Evolutionary conservation across 2,888 invertebrate species (phyloP), one percentile per base, ranked within the genome.

Genomic region (Troglohyphantes excavatus): DNA sequence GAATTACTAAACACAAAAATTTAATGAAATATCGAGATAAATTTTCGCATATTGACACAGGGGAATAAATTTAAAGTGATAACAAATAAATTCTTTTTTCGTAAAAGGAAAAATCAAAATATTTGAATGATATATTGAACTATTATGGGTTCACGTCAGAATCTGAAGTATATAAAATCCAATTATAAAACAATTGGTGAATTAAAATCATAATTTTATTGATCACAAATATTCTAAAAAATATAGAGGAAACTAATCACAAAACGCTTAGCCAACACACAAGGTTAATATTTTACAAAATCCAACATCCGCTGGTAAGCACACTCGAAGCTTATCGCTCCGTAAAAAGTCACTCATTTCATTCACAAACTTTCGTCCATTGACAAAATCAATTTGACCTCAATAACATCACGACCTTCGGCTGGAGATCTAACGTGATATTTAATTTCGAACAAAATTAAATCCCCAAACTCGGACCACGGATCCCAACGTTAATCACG

Each of bases 331-430:
- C 81, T 82, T 68, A 43, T 53, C 82, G 76, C 76, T 82, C 46
- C 88, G 88, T 89, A 88, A 88, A n/a, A n/a, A 82, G 82, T 89
- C 82, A 75, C 78, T 78, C 85, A 78, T 53, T 90, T 90, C 89
- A 90, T 90, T 90, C 89, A 90, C 89, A 90, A 89, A 84, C 61
- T 90, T 82, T 78, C 79, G 79, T 78, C 89, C 89, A 90, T 90
- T 90, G 89, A 90, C 63, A 90, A 90, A 90, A 90, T 84, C 72
- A 88, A 84, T 83, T 90, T 90, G 89, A 90, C 89, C 89, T 90
- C 89, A 90, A 90, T 90, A 90, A 84, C 89, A 90, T 78, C 83
- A 59, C 89, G 89, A 90, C 89, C 89, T 90, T 90, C 89, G 72
- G 59, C 21, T 46, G 72, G 39, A 39, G 21, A 53, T 59, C 26